Evolutionary conservation across 2,888 invertebrate genomes (phyloP).

Genomic region (Pandemis corylana): DNA sequence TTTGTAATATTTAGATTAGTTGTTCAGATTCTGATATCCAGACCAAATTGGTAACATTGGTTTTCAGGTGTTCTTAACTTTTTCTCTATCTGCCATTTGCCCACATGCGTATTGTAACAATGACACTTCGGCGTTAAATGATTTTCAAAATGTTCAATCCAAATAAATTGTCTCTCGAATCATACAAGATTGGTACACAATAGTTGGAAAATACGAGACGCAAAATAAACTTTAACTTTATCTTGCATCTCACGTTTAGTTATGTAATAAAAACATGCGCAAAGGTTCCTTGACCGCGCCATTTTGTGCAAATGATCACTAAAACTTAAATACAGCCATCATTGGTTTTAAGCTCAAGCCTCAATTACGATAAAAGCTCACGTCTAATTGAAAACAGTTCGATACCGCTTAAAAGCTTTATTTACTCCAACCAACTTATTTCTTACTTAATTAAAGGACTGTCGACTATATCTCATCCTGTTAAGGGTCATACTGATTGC

Average conservation of each 20-base stretch:
- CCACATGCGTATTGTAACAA: no score
- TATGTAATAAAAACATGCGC: conserved; percentile 8
- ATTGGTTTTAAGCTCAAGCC: conserved; percentile 49
- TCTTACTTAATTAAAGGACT: conserved; percentile 44
- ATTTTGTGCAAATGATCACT: conserved; percentile 45
- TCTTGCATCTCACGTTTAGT: not conserved
- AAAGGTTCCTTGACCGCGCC: conserved; percentile 17
- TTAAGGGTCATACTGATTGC: conserved; percentile 44
- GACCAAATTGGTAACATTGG: no score
- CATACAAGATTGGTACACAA: not conserved
- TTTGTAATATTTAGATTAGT: no score
- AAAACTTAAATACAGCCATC: conserved; percentile 55
- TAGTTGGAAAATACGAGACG: no score
- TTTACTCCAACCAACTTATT: conserved; percentile 47
- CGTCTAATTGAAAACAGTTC: conserved; percentile 59
- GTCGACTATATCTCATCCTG: conserved; percentile 44
- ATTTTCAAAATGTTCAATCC: no score
- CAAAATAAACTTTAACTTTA: not conserved
- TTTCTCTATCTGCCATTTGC: no score
- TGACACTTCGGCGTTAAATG: no score
- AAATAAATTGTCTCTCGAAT: no score
- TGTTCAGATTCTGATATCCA: no score
- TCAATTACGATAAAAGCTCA: conserved; percentile 59
- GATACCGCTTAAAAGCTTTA: conserved; percentile 61
- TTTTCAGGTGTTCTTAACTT: no score